phyloP scores from a whole-genome alignment of 2,797 vertebrate genomes.

The Lepus oiostolus region DNA sequence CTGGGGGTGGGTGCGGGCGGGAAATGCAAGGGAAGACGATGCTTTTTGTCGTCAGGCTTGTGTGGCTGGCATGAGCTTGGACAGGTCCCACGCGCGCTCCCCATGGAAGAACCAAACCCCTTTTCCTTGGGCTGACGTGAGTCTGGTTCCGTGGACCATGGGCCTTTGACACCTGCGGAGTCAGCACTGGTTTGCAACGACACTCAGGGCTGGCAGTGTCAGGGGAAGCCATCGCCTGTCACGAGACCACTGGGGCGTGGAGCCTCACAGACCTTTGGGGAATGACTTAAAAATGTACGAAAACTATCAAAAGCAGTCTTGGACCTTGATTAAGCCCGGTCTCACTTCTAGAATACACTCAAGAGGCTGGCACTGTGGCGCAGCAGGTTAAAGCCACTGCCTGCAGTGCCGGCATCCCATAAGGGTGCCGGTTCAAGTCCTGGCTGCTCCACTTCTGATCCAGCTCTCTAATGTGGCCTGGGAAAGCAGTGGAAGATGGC shows the following conservation, averaged over 20 bases:
- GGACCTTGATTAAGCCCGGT: background rate
- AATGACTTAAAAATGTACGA: background rate
- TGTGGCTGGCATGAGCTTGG: background rate
- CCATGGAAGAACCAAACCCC: too few species aligned
- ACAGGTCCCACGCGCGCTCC: accelerated
- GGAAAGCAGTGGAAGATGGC: too few species aligned
- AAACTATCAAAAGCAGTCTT: accelerated
- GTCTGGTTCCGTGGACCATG: accelerated
- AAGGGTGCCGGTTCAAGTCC: too few species aligned
- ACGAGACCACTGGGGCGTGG: accelerated
- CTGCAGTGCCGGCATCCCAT: too few species aligned
- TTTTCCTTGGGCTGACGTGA: accelerated
- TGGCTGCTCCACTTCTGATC: too few species aligned
- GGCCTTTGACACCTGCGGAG: background rate
- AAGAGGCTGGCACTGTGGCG: too few species aligned
- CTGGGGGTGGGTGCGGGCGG: background rate
- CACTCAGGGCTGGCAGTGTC: accelerated
- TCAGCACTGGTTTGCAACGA: accelerated
- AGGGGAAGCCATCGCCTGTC: accelerated
- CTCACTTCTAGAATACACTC: background rate
- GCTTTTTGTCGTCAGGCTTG: background rate
- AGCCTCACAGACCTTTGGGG: background rate
- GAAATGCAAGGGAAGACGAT: background rate
- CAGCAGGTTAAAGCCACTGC: too few species aligned
- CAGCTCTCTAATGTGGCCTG: too few species aligned